phyloP scores from a whole-genome alignment of 37 sponge, comb jelly and placozoan species.

The Halichondria panicea region DNA sequence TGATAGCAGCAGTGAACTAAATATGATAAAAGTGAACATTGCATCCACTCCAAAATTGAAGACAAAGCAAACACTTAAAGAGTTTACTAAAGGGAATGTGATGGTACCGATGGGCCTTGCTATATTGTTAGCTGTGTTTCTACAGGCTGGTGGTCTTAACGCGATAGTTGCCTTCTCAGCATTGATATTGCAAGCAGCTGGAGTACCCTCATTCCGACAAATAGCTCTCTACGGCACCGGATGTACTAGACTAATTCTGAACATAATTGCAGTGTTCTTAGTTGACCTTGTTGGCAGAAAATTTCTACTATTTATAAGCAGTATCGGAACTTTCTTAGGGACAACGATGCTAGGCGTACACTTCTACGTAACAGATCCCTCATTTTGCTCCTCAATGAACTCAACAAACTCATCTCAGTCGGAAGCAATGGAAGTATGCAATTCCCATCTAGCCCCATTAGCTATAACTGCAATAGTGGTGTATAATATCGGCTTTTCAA shows the following conservation, averaged over 20 bases:
- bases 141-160: conserved; percentile 34
- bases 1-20: not conserved
- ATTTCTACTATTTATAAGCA: conserved; percentile 43
- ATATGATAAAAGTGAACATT: no score
- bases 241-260: conserved; percentile 19
- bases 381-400: not conserved
- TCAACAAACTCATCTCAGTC: not conserved
- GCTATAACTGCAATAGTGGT: conserved; percentile 34
- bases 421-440: not conserved
- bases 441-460: conserved; percentile 11
- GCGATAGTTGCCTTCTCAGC: conserved; percentile 36
- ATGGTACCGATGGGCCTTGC: conserved; percentile 7
- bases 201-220: not conserved
- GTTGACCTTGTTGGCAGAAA: conserved; percentile 62
- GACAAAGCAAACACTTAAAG: no score
- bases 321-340: conserved; percentile 22
- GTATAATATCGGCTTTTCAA: conserved; percentile 42
- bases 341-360: conserved; percentile 22
- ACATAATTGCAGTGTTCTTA: conserved; percentile 27
- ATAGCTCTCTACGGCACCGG: conserved; percentile 2
- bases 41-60: no score
- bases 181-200: conserved; percentile 16
- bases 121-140: conserved; percentile 51
- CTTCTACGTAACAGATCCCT: conserved; percentile 12
- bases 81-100: conserved; percentile 31